Percentiles rank a stretch among this genome's conserved stretches.
These are phyloP conservation scores for Exocentrus adspersus DNA, from an alignment of 2,888 invertebrate species.

Conservation along the genomic window DNA sequence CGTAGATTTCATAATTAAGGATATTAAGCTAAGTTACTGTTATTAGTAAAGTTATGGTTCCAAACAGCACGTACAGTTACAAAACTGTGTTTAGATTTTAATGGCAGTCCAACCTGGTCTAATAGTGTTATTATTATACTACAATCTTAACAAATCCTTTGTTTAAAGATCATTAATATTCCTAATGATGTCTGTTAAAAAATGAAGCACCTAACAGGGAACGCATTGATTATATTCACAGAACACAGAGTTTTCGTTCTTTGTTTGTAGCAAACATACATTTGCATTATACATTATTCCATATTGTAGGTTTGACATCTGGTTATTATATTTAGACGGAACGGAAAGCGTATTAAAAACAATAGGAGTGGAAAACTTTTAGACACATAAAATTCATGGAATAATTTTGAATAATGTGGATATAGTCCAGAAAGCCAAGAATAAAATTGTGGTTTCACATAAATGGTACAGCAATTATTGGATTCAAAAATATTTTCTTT, in stretches of 20 bases:
- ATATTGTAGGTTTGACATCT: background rate
- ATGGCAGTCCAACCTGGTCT: too few species aligned
- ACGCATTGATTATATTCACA: background rate
- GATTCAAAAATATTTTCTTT: too few species aligned
- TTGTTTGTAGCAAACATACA: background rate
- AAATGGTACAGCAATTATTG: too few species aligned
- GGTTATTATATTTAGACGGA: background rate
- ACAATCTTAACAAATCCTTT: background rate
- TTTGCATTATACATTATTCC: background rate
- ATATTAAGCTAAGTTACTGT: too few species aligned
- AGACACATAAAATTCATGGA: slow-evolving; percentile 1
- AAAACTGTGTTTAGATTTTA: too few species aligned
- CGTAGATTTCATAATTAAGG: too few species aligned
- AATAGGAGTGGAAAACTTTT: slow-evolving; percentile 11
- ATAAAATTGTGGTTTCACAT: too few species aligned
- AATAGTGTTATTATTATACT: background rate
- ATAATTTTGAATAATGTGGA: slow-evolving; percentile 6
- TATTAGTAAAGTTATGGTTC: too few species aligned
- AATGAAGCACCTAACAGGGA: background rate
- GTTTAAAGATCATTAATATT: background rate
- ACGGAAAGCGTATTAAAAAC: background rate
- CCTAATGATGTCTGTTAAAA: background rate
- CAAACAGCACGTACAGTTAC: too few species aligned
- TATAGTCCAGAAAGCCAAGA: slow-evolving; percentile 12
- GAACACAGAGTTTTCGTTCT: background rate